Percentiles rank a stretch among this genome's conserved stretches.
Conservation (phyloP, 1,140 invertebrate genomes). For the Chrysopa pallens region DNA sequence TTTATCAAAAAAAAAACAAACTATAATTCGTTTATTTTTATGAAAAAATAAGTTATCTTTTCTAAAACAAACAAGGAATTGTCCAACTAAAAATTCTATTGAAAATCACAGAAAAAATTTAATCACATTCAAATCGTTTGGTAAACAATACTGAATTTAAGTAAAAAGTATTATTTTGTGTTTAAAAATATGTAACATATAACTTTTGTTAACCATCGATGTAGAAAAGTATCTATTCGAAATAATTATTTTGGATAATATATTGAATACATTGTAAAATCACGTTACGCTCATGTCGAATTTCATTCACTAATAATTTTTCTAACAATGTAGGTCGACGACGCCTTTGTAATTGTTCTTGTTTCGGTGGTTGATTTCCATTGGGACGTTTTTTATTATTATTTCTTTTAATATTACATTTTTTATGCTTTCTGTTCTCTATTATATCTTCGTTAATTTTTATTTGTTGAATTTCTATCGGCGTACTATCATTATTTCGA, state of each 20-base stretch:
- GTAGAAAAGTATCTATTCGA: slow-evolving; percentile 14
- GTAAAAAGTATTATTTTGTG: too few species aligned
- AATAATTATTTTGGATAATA: slow-evolving; percentile 52
- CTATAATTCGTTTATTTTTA: too few species aligned
- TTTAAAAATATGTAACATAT: too few species aligned
- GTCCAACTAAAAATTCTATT: too few species aligned
- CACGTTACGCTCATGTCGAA: slow-evolving; percentile 51
- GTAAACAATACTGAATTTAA: too few species aligned
- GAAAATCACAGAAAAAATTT: too few species aligned
- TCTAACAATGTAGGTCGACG: slow-evolving; percentile 26
- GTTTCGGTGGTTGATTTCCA: slow-evolving; percentile 22
- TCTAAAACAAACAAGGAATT: too few species aligned
- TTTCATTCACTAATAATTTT: slow-evolving; percentile 38
- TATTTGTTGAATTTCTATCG: background rate
- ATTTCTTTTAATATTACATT: slow-evolving; percentile 3
- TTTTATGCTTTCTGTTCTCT: slow-evolving; percentile 4
- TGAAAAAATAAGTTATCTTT: too few species aligned
- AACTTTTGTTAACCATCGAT: too few species aligned
- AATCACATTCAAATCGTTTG: too few species aligned
- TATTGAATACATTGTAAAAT: slow-evolving; percentile 55
- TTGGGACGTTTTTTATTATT: slow-evolving; percentile 6
- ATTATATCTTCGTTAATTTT: slow-evolving; percentile 4
- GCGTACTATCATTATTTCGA: too few species aligned
- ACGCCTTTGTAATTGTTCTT: slow-evolving; percentile 19
- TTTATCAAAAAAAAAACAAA: too few species aligned